Conservation (phyloP, 2,888 invertebrate species). For the Agrotis clavis region DNA sequence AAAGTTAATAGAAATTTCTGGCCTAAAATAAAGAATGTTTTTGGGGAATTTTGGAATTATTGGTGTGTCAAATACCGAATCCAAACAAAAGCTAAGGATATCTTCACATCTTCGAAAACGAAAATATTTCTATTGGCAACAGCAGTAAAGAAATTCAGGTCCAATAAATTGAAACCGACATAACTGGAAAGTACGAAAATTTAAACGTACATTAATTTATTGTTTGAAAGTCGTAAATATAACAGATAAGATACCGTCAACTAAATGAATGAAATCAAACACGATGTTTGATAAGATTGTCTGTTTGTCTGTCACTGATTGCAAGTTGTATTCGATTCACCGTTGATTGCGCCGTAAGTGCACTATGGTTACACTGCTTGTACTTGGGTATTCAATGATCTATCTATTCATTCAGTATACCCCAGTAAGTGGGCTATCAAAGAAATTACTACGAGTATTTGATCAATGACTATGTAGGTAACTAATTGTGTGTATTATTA, state of each 20-base stretch:
- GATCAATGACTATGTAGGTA: neutral
- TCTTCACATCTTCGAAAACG: neutral
- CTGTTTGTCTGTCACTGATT: slow-evolving; percentile 35
- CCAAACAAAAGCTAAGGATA: neutral
- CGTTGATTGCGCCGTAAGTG: slow-evolving; percentile 22
- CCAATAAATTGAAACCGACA: neutral
- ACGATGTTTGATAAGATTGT: slow-evolving; percentile 40
- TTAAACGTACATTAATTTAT: slow-evolving; percentile 1
- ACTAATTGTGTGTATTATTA: too few species aligned
- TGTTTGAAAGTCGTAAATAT: slow-evolving; percentile 33
- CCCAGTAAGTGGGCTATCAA: neutral
- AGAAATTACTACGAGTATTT: slow-evolving; percentile 11
- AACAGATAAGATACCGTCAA: slow-evolving; percentile 40
- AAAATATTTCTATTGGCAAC: slow-evolving; percentile 16
- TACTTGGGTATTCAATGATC: slow-evolving; percentile 6
- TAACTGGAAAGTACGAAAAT: slow-evolving; percentile 8
- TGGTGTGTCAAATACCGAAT: neutral
- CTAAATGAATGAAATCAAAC: slow-evolving; percentile 42
- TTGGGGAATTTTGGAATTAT: too few species aligned
- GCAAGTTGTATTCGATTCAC: slow-evolving; percentile 14
- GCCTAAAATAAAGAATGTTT: too few species aligned
- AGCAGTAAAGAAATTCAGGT: neutral
- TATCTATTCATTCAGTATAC: neutral
- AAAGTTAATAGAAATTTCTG: too few species aligned
- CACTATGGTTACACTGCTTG: slow-evolving; percentile 9